Evolutionary conservation across 1,140 invertebrate species (phyloP).

Genomic region (Neodiprion pinetum): DNA sequence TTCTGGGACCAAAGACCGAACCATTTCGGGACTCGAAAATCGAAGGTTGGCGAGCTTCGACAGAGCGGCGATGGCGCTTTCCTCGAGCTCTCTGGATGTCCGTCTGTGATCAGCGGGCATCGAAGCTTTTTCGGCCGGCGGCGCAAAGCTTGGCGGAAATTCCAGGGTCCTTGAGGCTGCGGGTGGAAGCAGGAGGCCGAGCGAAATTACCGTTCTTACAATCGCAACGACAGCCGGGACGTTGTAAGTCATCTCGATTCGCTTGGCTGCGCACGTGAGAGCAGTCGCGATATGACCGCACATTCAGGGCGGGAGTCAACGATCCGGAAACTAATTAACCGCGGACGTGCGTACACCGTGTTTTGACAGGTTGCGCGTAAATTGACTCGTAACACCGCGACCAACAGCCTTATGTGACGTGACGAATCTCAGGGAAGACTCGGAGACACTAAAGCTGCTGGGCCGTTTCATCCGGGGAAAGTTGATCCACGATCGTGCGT

Average conservation of each 20-base stretch:
- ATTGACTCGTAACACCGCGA: neutral
- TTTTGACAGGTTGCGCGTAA: neutral
- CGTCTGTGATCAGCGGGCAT: neutral
- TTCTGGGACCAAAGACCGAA: neutral
- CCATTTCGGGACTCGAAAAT: constrained; percentile 20
- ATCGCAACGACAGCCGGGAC: neutral
- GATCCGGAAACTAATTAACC: neutral
- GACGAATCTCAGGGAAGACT: neutral
- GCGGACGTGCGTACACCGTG: neutral
- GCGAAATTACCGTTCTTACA: neutral
- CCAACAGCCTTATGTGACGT: neutral
- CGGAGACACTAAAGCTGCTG: neutral
- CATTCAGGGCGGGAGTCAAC: neutral
- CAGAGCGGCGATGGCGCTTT: constrained; percentile 30
- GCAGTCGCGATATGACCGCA: neutral
- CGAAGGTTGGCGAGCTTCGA: constrained; percentile 42
- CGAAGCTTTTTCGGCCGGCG: neutral
- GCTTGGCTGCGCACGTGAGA: no score
- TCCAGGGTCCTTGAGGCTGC: neutral
- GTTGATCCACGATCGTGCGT: neutral
- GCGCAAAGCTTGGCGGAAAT: neutral
- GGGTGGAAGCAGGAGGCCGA: neutral
- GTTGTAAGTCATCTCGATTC: neutral
- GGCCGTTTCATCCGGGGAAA: neutral
- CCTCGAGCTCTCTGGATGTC: neutral